These are phyloP conservation scores for Biston betularia DNA, from an alignment of 2,888 invertebrate species.

Conservation along the genomic window DNA sequence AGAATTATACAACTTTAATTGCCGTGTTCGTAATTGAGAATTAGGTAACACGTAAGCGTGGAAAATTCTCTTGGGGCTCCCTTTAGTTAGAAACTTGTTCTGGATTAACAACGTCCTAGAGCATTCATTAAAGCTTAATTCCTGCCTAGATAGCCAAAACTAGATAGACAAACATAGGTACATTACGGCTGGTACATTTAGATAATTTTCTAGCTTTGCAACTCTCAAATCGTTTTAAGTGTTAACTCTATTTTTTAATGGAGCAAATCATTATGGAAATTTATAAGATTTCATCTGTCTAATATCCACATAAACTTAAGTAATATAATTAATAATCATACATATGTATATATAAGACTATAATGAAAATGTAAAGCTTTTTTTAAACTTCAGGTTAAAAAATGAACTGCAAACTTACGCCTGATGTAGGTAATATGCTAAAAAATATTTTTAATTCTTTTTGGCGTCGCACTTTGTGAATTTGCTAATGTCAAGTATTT, in stretches of 20 bases:
- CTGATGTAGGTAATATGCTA: too few relatives aligned
- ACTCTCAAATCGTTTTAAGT: too few relatives aligned
- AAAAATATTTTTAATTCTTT: too few relatives aligned
- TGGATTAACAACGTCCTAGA: constrained; percentile 15
- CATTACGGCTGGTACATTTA: not conserved
- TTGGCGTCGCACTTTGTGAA: too few relatives aligned
- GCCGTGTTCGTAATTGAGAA: constrained; percentile 29
- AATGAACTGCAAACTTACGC: too few relatives aligned
- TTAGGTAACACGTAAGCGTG: constrained; percentile 6
- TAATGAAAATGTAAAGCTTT: too few relatives aligned
- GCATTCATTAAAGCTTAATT: constrained; percentile 7
- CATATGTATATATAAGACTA: too few relatives aligned
- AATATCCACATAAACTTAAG: too few relatives aligned
- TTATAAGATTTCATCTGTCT: too few relatives aligned
- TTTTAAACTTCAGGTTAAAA: too few relatives aligned
- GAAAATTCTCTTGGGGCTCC: constrained; percentile 8
- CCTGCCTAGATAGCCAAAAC: not conserved
- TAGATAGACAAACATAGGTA: not conserved
- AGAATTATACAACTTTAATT: constrained; percentile 11
- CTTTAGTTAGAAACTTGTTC: constrained; percentile 11
- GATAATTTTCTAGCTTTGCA: not conserved
- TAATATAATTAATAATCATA: too few relatives aligned
- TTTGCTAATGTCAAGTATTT: too few relatives aligned
- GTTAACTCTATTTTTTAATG: not conserved
- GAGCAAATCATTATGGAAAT: not conserved